Evolutionary conservation across 2,888 invertebrate genomes (phyloP), one percentile per base, ranked within the genome.

Genomic region (Cynaeus angustus): DNA sequence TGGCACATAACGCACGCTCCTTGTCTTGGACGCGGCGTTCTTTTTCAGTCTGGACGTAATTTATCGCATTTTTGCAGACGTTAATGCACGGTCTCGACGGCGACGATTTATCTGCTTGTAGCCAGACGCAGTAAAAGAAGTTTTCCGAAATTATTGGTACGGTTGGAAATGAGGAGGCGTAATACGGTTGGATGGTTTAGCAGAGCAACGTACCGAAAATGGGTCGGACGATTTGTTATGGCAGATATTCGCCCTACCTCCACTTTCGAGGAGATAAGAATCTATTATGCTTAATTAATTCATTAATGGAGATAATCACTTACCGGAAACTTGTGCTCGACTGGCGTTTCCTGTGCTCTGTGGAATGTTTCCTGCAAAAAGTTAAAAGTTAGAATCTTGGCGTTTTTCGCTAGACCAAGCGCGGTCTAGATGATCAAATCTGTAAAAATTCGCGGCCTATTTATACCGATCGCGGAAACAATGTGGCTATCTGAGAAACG

Each of bases 321-420:
- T 78, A 84, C 84, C 84, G 84, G 84, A 84, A 83, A 83, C 79
- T 81, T 83, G 79, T 81, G 83, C 78, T 83, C 84, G 78, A 78
- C 80, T 81, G 81, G 83, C 76, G 83, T 78, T 83, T 84, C 84
- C 83, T 82, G 84, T 80, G 81, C 75, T 81, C 83, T 81, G 77
- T 83, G 83, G 83, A 83, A 83, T 83, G 83, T 81, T 83, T 84
- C 83, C 84, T 84, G 83, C 73, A 83, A 84, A 73, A 72, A 75
- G 50, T 48, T 53, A 37, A 9, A 21, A 66, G 55, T 37, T 14
- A 66, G 37, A 41, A 12, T 12, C 12, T 6, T 41, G 37, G 8
- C 2, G 8, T 37, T 37, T 37, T 37, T 37, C 8, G 37, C 37
- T n/a, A 37, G 37, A 37, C 9, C 37, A n/a, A 8, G 37, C 37